Percentiles rank a stretch among this genome's conserved stretches.
phyloP scores from a whole-genome alignment of 1,140 invertebrate species.

The Ylistrum balloti region DNA sequence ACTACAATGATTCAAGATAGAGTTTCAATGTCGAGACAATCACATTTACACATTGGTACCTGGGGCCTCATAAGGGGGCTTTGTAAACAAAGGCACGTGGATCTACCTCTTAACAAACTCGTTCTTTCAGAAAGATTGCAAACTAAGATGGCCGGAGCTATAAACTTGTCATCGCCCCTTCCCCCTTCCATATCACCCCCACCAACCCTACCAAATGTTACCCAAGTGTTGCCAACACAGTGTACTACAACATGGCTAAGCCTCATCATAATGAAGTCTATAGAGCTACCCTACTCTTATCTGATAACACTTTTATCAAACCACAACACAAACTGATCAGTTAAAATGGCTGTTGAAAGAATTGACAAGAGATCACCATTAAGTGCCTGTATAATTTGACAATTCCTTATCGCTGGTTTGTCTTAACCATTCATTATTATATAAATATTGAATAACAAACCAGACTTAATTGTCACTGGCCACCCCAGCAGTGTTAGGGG shows the following conservation, averaged over 20 bases:
- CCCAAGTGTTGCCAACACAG: too few relatives aligned
- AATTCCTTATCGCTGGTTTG: constrained; percentile 39
- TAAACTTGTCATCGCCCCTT: background rate
- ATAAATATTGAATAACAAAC: background rate
- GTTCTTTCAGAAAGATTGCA: background rate
- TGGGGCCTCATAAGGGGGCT: background rate
- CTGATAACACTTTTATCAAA: constrained; percentile 40
- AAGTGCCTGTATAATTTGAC: constrained; percentile 4
- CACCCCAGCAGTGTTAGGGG: background rate
- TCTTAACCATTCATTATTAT: background rate
- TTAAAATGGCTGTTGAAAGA: constrained; percentile 28
- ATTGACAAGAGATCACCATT: background rate
- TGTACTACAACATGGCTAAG: background rate
- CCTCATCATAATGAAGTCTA: constrained; percentile 4
- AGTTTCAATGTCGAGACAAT: background rate
- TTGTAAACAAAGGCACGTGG: constrained; percentile 38
- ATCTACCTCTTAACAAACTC: background rate
- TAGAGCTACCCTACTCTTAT: background rate
- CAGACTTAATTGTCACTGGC: background rate
- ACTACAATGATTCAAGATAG: constrained; percentile 33
- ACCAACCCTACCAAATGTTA: background rate
- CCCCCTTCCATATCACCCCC: background rate
- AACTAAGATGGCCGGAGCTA: background rate
- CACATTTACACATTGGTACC: constrained; percentile 11
- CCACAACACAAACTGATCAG: constrained; percentile 24